Evolutionary conservation across 2,113 vertebrate genomes (phyloP).

Genomic region (Nothoprocta pentlandii): DNA sequence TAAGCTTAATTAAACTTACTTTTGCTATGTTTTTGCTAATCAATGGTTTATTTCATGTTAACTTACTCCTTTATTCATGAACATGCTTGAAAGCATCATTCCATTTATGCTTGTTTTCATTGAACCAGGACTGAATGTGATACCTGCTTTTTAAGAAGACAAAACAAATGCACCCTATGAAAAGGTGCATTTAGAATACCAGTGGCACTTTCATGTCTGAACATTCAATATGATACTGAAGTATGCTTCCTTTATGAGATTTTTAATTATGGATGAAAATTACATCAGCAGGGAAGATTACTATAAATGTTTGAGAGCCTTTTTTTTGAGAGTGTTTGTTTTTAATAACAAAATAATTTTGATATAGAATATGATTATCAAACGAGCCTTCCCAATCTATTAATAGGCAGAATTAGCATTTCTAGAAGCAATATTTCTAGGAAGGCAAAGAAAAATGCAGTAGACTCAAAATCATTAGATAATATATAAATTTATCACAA

Average conservation of each 20-base stretch:
- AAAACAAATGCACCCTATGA: background rate
- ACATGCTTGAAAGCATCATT: background rate
- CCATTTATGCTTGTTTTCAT: background rate
- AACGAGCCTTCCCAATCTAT: background rate
- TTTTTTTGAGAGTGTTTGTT: background rate
- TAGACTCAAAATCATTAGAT: background rate
- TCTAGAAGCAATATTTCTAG: background rate
- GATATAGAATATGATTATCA: background rate
- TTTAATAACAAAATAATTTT: background rate
- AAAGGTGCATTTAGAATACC: background rate
- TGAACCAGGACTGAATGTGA: background rate
- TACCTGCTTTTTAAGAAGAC: background rate
- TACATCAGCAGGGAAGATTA: background rate
- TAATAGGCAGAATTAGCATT: background rate
- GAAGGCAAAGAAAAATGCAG: background rate
- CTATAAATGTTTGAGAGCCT: background rate
- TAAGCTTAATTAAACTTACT: background rate
- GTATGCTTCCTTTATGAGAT: background rate
- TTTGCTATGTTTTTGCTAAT: background rate
- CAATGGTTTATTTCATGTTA: background rate
- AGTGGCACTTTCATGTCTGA: background rate
- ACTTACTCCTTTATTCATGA: background rate
- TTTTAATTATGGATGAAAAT: background rate
- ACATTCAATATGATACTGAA: background rate
- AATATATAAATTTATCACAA: background rate